Base-by-base conservation (phyloP, 2,113 vertebrate species). In the Trachemys scripta region DNA sequence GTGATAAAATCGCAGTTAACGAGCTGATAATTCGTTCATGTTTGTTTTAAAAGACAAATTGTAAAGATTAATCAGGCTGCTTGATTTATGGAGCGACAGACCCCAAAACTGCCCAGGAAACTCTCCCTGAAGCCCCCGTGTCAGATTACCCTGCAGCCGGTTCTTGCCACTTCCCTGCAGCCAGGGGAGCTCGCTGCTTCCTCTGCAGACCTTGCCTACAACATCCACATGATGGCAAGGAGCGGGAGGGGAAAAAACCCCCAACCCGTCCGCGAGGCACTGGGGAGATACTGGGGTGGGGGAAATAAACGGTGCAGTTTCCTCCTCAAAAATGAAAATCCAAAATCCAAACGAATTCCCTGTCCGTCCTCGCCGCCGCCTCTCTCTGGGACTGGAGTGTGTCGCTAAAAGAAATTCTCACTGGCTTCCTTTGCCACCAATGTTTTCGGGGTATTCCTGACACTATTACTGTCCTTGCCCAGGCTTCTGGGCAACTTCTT, bases 41-140 rank as follows among this genome's bases (percentile, higher is more conserved):
- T 98, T 97, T 97, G 97, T 96, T 98, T 96, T 97, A 97, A 98
- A 98, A 97, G 97, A 97, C 97, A 98, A 97, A 98, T 98, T 95
- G 97, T 98, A 98, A 98, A 97, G 97, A 97, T 97, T 97, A 97
- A 97, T 97, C 97, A 94, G 94, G 82, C 92, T 76, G 93, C 82
- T 91, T 97, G 97, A 96, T 98, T 98, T 98, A 98, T 97, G 97
- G 93, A 31, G 82, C 93, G 84, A 84, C 96, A 92, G 97, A 95
- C 96, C 97, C 96, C 84, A 31, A 87, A 76, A 82, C 95, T 90
- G 94, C 89, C 87, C 87, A 88, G 93, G 92, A 87, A 49, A 94
- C 83, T 84, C 91, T 95, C 92, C 95, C 93, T 88, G 85, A 88
- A 96, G 96, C 78, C 90, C 93, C 90, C 16, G 80, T 4, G 93